Evolutionary conservation across 2,113 vertebrate genomes (phyloP).

Genomic region (Peromyscus californicus): DNA sequence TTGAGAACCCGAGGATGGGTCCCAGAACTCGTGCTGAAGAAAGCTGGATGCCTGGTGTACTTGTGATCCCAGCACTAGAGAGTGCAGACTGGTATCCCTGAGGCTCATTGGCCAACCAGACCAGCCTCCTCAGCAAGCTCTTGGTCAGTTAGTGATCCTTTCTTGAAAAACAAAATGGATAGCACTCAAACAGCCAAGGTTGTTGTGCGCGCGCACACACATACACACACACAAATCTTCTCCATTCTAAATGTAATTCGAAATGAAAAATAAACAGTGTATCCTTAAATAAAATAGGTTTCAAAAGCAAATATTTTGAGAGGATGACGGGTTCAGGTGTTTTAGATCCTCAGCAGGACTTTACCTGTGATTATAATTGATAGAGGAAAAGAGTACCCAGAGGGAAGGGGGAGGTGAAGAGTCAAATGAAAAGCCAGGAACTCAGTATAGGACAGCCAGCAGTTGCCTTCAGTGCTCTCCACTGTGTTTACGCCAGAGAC

Average conservation of each 20-base stretch:
- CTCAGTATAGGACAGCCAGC: neutral
- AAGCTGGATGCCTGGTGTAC: neutral
- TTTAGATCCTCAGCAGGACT: neutral
- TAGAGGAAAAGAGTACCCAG: neutral
- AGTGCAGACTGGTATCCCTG: neutral
- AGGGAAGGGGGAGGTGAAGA: neutral
- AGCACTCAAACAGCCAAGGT: neutral
- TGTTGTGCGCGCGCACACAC: neutral
- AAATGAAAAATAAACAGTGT: slow-evolving; percentile 67
- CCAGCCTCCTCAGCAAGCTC: neutral
- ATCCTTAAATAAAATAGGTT: slow-evolving; percentile 54
- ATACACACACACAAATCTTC: neutral
- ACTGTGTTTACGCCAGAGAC: neutral
- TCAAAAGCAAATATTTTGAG: slow-evolving; percentile 53
- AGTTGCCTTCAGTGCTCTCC: neutral
- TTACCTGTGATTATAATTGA: neutral
- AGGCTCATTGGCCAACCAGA: neutral
- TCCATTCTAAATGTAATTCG: slow-evolving; percentile 52
- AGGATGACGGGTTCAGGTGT: neutral
- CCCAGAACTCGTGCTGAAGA: neutral
- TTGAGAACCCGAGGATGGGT: neutral
- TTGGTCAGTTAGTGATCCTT: neutral
- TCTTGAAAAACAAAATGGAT: neutral
- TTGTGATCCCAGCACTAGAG: neutral
- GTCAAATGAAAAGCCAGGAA: neutral